Base-by-base conservation (phyloP, 2,888 invertebrate genomes). In the Polymixis flavicincta region DNA sequence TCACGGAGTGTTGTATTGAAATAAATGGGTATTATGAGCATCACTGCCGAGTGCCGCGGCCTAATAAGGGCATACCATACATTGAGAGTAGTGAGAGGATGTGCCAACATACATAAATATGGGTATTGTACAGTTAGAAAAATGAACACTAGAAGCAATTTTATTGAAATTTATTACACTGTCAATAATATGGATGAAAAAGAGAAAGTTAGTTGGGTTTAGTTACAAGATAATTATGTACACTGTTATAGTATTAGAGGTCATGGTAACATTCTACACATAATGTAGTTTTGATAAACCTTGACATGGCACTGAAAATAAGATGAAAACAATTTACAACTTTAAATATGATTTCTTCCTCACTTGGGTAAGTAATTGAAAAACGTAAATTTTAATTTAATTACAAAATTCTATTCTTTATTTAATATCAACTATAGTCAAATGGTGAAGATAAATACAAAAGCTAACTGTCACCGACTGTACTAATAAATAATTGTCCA, bases 401-500 rank as follows among this genome's bases (percentile, higher is more conserved):
- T 37, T 17, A 52, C 25, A 11, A 52, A 14, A 0, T 14, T 17
- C n/a, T 48, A 42, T 64, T 5, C 19, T 19, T 19, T 28, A 22
- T 14, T 52, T 22, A 14, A 28, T 54, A 22, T 17, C 3, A 65
- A 28, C 1, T 19, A 50, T 19, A 5, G 22, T 11, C 2, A 11
- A 59, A 59, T 32, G 22, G 22, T 22, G 13, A 22, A 55, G 25
- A 5, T n/a, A 55, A 17, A 57, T 5, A 13, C 11, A 13, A 22
- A 28, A 83, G 19, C 28, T n/a, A 3, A 32, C 22, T 59, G 73
- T 72, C 50, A 54, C 52, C 17, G 70, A 72, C 54, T 64, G 73
- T 83, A 80, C 74, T n/a, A 37, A 70, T 82, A 65, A 77, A 76
- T 80, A 84, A 88, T 68, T 60, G 74, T 79, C 72, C 71, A 85